Percentiles rank a stretch among this genome's conserved stretches.
phyloP scores from a whole-genome alignment of 2,113 vertebrate genomes.

The Gnathonemus longibarbis region DNA sequence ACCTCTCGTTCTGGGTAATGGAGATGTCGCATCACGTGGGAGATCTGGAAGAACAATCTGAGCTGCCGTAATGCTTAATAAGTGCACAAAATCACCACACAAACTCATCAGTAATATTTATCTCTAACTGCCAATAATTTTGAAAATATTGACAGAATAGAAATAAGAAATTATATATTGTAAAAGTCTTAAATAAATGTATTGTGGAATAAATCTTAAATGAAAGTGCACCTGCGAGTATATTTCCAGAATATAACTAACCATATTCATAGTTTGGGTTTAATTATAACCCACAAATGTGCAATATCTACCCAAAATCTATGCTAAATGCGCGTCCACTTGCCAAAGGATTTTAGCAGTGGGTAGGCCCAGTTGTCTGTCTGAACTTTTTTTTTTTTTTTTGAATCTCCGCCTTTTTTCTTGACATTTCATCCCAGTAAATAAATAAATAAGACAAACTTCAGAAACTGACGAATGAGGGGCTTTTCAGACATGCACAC shows the following conservation, averaged over 20 bases:
- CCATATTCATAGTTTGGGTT: slow-evolving; percentile 1
- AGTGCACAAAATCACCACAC: neutral
- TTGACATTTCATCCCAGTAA: slow-evolving; percentile 33
- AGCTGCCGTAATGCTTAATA: neutral
- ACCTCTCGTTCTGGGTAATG: neutral
- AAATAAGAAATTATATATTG: neutral
- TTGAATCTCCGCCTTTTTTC: slow-evolving; percentile 48
- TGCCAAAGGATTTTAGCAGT: slow-evolving; percentile 32
- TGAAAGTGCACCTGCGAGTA: neutral
- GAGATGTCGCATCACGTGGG: neutral
- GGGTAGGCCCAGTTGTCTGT: slow-evolving; percentile 25
- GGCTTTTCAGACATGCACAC: slow-evolving; percentile 64
- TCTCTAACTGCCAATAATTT: neutral
- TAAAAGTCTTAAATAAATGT: neutral
- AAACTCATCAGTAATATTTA: neutral
- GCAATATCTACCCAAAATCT: neutral
- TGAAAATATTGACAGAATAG: neutral
- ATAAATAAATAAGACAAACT: slow-evolving; percentile 50
- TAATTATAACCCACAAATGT: slow-evolving; percentile 17
- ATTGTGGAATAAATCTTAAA: neutral
- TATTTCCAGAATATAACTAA: neutral
- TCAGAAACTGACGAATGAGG: slow-evolving; percentile 71
- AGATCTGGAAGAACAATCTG: neutral
- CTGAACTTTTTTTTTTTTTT: slow-evolving; percentile 22
- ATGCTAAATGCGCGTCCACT: neutral